Evolutionary conservation across 35 echinoderm and acorn worm genomes (phyloP), one percentile per base, ranked within the genome.

Genomic region (Amphiura filiformis): DNA sequence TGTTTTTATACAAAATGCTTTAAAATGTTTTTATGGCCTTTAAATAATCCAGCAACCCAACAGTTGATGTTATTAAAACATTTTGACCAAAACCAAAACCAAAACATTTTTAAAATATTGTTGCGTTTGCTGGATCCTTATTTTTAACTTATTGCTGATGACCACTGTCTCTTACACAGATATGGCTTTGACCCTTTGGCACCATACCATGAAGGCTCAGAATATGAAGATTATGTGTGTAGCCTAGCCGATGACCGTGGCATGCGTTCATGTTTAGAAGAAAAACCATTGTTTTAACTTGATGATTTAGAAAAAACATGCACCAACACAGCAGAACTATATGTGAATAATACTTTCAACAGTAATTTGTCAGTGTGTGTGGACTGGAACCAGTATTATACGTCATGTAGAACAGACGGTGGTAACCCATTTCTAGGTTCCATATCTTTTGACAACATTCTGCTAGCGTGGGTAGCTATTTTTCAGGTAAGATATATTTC

Each of bases 401-500:
- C 93, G 1, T n/a, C 64, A 35, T 99, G 96, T 85, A 64, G 84
- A 36, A 91, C 30, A 37, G 94, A 87, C 56, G 83, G 87, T 0
- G 37, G 82, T 9, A 99, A 99, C 77, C 96, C 96, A 76, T 99
- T 94, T 88, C 47, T 99, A 18, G 85, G 79, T 84, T 91, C 96
- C 34, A 99, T 99, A 52, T 94, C 93, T 31, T 98, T 99, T 89
- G 96, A 99, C 84, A 99, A 99, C 89, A 99, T 99, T 84, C 91
- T 99, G 36, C 94, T 95, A 52, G 96, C 96, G 18, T 99, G 96
- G 96, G 90, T 99, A 20, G 96, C 96, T 36, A 99, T 99, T 37
- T 99, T 99, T 85, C 96, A 99, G 96, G 96, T 99, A 78, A 89
- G 96, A n/a, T n/a, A n/a, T n/a, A n/a, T n/a, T n/a, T n/a, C n/a